Evolutionary conservation across 1,140 invertebrate species (phyloP), one percentile per base, ranked within the genome.

Genomic region (Copidosoma floridanum): DNA sequence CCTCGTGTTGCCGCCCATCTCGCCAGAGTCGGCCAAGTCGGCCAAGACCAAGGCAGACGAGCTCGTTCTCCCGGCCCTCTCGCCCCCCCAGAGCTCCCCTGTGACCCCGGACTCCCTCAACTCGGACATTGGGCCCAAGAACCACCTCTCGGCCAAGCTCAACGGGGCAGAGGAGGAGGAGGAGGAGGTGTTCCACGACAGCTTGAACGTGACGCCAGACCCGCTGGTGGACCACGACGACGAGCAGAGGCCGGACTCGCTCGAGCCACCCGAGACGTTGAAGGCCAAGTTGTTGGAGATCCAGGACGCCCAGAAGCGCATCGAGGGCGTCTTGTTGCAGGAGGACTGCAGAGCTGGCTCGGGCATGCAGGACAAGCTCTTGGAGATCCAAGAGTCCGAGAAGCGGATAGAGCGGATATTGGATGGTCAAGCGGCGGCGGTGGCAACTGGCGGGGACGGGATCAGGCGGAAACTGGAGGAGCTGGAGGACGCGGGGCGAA

Each of bases 1-100:
- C 56, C 56, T 80, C 2, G 69, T 69, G 1, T 41, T 80, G 10
- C 78, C 78, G 1, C 63, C 71, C 0, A 80, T 80, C 11, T 76
- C 75, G 8, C 71, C 71, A 18, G 77, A 77, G 23, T 63, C 65
- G 0, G 59, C 52, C 0, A 77, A 68, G 57, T 67, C 64, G 4
- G 18, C 54, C 0, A 77, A 72, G 46, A 26, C 57, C 2, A 64
- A 37, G 20, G 72, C 69, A 2, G 63, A 64, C 18, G 61, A 71
- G 3, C 10, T 79, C 1, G 65, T 65, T 2, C 67, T 80, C 7
- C 78, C 78, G 0, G 43, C 65, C 10, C 46, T 80, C 5, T 68
- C 72, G 5, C 60, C 68, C 0, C 24, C 68, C 0, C 41, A 40
- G 0, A 70, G 60, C 6, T 46, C 43, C 4, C 57, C 64, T 0